Conservation (phyloP, 2,113 vertebrate genomes). For the Eulacestoma nigropectus region DNA sequence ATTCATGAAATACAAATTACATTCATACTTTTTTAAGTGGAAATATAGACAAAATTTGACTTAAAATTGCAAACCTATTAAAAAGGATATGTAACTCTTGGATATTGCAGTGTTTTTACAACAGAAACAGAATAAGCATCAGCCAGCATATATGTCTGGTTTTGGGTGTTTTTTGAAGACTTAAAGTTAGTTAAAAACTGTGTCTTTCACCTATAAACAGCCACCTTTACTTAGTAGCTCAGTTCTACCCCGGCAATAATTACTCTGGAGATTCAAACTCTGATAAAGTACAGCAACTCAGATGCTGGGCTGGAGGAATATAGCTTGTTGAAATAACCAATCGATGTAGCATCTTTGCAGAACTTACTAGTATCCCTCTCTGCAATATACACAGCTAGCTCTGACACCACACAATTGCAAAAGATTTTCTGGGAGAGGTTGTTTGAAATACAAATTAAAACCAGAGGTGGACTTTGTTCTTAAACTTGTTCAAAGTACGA, state of each 20-base stretch:
- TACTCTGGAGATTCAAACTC: neutral
- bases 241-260: neutral
- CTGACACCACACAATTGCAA: neutral
- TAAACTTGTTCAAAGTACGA: neutral
- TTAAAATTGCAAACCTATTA: neutral
- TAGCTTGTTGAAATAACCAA: neutral
- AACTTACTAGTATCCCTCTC: neutral
- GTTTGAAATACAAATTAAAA: neutral
- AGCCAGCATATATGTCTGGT: neutral
- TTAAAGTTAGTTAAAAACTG: neutral
- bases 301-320: neutral
- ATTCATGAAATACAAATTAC: neutral
- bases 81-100: neutral
- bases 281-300: neutral
- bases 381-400: neutral
- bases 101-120: neutral
- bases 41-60: neutral
- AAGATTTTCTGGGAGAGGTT: neutral
- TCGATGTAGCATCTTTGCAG: neutral
- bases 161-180: neutral
- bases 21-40: neutral
- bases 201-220: neutral
- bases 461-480: neutral
- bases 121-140: neutral
- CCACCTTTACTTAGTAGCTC: neutral